A percentile compares a stretch with the other conserved stretches of the same genome.
Evolutionary conservation across 1,140 invertebrate species (phyloP).

Genomic region (Halesus radiatus): DNA sequence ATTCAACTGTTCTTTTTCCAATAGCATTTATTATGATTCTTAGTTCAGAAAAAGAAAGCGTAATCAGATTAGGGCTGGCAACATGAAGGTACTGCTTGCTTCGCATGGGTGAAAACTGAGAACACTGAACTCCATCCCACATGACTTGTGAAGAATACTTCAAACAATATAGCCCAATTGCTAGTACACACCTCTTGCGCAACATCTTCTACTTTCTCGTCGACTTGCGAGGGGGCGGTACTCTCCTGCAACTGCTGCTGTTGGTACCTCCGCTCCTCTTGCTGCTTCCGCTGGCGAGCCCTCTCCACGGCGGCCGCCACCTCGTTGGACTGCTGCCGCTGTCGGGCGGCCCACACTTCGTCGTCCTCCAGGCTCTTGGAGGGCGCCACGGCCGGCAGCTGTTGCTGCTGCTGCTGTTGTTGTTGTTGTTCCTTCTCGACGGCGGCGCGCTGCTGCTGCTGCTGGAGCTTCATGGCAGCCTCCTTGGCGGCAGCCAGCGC

Average conservation of each 20-base stretch:
- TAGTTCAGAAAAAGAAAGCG: no score
- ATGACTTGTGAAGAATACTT: no score
- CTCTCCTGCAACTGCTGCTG: constrained; percentile 69
- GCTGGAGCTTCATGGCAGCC: constrained; percentile 62
- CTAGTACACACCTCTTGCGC: neutral
- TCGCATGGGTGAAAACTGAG: no score
- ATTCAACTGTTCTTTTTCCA: no score
- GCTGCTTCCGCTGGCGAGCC: constrained; percentile 83
- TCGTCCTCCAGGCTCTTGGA: constrained; percentile 49
- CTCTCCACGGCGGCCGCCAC: constrained; percentile 80
- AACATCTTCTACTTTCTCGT: neutral
- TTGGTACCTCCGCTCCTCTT: constrained; percentile 84
- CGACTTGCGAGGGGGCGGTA: constrained; percentile 44
- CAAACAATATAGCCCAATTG: no score
- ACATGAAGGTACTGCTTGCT: no score
- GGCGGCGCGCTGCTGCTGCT: neutral
- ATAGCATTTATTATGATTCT: no score
- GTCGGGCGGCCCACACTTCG: constrained; percentile 49
- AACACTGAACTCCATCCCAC: no score
- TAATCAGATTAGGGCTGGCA: no score
- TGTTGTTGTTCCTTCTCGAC: constrained; percentile 28
- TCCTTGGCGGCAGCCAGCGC: constrained; percentile 75
- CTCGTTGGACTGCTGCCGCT: constrained; percentile 57
- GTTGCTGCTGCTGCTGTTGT: constrained; percentile 13
- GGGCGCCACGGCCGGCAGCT: neutral